Evolutionary conservation across 2,888 invertebrate genomes (phyloP), one percentile per base, ranked within the genome.

Genomic region (Tachina fera): DNA sequence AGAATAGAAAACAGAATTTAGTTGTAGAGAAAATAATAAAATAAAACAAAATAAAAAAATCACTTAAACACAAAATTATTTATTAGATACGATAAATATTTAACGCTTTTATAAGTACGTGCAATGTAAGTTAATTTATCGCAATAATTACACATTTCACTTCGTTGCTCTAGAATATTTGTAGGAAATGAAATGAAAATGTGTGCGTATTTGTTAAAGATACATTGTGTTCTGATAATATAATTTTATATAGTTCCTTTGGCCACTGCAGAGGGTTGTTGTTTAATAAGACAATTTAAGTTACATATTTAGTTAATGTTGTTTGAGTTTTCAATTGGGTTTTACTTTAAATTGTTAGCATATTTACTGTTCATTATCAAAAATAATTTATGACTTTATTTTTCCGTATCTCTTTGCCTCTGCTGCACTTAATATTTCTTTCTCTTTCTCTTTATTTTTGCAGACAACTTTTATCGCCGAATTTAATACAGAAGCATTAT

Each of bases 391-490:
- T 47, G 0, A 0, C 31, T 31, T 31, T 31, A 6, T 45, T 72
- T 3, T 31, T 71, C 10, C 4, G 4, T 39, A n/a, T 72, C 8
- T 49, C 70, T 43, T 13, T 43, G 31, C 39, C 51, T 22, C 22
- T 31, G 3, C 45, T 0, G 0, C 31, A 6, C 31, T 31, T 31
- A 31, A 5, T 31, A 6, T 31, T 31, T 6, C 31, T 31, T 6
- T 31, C 31, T 5, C 49, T 2, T 14, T 41, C 2, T 41, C 6
- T 53, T 39, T 77, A 31, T 85, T 67, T 56, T 86, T 86, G 9
- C 95, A 97, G 97, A 93, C 97, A 97, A 96, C 95, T 98, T 92
- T 95, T 98, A 93, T 97, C 98, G 92, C 98, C 98, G 87, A 98
- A 98, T 93, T 95, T 98, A 92, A 96, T 96, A 93, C 98, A 98